Evolutionary conservation across 2,113 vertebrate genomes (phyloP), one percentile per base, ranked within the genome.

Genomic region (Thalassarche chlororhynchos): DNA sequence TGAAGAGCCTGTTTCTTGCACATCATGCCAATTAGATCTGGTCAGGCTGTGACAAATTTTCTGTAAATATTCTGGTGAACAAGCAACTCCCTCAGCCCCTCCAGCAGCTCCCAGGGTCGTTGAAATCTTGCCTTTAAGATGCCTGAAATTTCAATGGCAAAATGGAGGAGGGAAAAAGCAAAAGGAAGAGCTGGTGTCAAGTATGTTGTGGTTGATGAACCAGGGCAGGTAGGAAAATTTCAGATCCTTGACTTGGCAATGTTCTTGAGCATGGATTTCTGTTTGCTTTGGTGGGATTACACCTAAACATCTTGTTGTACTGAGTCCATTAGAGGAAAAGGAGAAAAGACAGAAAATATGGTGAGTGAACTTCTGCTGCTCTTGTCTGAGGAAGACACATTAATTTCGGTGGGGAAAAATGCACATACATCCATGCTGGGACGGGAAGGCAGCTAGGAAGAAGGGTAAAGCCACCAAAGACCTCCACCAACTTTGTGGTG

Each of bases 1-100:
- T 1, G 5, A 88, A 64, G 24, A 90, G 4, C 25, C 69, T 60
- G 71, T 36, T 93, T 81, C 29, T 87, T 92, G 66, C 64, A 81
- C 79, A 60, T 92, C 15, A 5, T 28, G 51, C 29, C 88, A 86
- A 51, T 88, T 86, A 64, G 58, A 74, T 65, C 36, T 34, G 60
- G 68, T 84, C 90, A 86, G 68, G 47, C 47, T 72, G 55, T 88
- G 79, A 93, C 75, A 90, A 92, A 86, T 77, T 93, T 94, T 82
- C 75, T 83, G 38, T 72, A 87, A 95, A 94, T 28, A 58, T 90
- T 90, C 75, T 71, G 25, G 42, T 21, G n/a, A 89, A 36, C 3
- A 10, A 71, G 34, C 57, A 84, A 36, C 29, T 72, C 24, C 65
- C 19, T 3, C 44, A 58, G 44, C 9, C 77, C 7, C n/a, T 64